These are phyloP conservation scores for Amphiprion clarkii DNA, from an alignment of 2,797 vertebrate genomes.

Conservation along the genomic window DNA sequence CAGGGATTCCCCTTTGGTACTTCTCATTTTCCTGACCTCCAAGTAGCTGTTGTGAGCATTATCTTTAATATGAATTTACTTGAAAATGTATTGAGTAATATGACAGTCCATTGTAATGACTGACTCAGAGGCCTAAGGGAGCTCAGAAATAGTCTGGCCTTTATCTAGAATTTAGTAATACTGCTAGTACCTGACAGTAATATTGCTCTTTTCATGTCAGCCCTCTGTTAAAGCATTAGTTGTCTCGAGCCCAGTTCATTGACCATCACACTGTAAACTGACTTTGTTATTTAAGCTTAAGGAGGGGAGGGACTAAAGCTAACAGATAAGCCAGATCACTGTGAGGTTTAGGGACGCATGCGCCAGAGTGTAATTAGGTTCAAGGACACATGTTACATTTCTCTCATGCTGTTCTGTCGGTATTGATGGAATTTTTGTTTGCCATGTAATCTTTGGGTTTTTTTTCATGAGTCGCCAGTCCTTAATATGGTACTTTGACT, in stretches of 20 bases:
- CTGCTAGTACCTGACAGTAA: slow-evolving; percentile 19
- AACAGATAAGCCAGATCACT: slow-evolving; percentile 87
- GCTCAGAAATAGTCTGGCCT: slow-evolving; percentile 14
- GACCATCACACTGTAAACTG: slow-evolving; percentile 77
- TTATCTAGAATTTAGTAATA: slow-evolving; percentile 48
- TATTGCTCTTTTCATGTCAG: slow-evolving; percentile 45
- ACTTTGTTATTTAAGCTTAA: slow-evolving; percentile 82
- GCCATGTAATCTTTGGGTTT: background rate
- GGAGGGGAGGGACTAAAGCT: slow-evolving; percentile 78
- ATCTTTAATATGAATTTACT: background rate
- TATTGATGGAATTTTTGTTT: slow-evolving; percentile 7
- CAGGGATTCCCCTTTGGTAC: background rate
- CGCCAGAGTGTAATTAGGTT: slow-evolving; percentile 81
- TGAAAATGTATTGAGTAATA: background rate
- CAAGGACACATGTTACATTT: slow-evolving; percentile 83
- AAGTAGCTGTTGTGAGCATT: background rate
- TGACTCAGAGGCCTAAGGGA: slow-evolving; percentile 12
- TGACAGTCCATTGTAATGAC: slow-evolving; percentile 4
- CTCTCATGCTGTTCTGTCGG: slow-evolving; percentile 56
- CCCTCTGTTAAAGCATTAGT: slow-evolving; percentile 35
- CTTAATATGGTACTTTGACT: background rate
- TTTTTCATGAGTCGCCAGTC: background rate
- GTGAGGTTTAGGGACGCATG: slow-evolving; percentile 72
- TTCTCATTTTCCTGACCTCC: slow-evolving; percentile 1
- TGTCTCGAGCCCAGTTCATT: slow-evolving; percentile 68